phyloP scores from a whole-genome alignment of 2,797 vertebrate species.

The Amazona finschi region DNA sequence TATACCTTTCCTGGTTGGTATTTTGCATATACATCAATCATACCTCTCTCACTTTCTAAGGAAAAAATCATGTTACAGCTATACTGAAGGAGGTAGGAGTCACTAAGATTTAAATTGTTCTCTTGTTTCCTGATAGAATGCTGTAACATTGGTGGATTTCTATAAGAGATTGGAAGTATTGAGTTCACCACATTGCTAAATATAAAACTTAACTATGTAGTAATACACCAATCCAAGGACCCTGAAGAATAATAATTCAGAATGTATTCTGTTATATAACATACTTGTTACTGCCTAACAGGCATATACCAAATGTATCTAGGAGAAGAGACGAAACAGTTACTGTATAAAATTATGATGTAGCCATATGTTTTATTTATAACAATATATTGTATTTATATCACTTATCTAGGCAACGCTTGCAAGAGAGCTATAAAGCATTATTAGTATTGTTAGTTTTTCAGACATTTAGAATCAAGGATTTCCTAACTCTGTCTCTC shows the following conservation, averaged over 20 bases:
- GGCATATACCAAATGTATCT: neutral
- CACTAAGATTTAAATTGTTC: neutral
- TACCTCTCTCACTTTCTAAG: neutral
- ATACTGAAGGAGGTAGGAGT: neutral
- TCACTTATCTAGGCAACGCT: neutral
- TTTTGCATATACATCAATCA: neutral
- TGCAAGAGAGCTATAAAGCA: neutral
- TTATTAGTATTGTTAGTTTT: neutral
- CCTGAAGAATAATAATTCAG: neutral
- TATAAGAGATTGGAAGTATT: neutral
- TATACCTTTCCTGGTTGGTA: neutral
- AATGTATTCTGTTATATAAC: neutral
- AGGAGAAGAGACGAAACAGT: neutral
- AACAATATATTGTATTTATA: neutral
- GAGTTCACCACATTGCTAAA: neutral
- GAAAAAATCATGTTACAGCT: neutral
- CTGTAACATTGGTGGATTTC: neutral
- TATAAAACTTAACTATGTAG: neutral
- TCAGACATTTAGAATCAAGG: neutral
- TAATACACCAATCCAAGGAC: neutral
- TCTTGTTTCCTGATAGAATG: neutral
- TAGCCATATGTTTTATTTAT: neutral
- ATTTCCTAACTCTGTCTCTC: neutral
- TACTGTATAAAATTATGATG: neutral
- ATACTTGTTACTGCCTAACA: neutral